Evolutionary conservation across 2,113 vertebrate genomes (phyloP).

Genomic region (Tragelaphus buxtoni): DNA sequence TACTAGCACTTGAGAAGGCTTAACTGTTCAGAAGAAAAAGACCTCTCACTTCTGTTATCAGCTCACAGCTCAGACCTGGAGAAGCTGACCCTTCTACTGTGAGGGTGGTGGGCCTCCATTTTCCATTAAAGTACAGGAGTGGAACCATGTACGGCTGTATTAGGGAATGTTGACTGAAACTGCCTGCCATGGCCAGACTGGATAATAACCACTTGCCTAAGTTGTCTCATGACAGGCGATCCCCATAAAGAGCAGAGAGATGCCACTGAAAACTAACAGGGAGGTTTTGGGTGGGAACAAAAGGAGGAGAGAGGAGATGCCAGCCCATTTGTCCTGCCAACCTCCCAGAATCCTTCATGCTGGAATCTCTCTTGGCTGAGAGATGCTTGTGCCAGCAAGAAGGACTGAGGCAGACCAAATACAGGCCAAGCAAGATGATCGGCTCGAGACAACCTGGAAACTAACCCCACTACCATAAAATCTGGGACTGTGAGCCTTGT

Average conservation of each 20-base stretch:
- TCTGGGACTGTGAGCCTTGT: neutral
- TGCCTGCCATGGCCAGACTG: neutral
- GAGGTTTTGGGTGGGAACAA: neutral
- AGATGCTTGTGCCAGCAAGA: neutral
- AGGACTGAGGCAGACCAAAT: neutral
- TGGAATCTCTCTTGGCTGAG: neutral
- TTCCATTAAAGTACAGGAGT: neutral
- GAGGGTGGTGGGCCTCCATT: neutral
- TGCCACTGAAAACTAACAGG: neutral
- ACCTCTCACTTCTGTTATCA: neutral
- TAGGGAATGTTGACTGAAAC: neutral
- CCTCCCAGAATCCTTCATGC: neutral
- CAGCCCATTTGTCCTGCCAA: neutral
- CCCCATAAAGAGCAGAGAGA: neutral
- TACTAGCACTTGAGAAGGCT: neutral
- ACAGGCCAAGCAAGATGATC: neutral
- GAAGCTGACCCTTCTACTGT: neutral
- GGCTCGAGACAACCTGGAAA: neutral
- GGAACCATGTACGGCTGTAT: fast-evolving
- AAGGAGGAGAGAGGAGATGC: neutral
- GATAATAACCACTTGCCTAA: neutral
- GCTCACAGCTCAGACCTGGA: too few relatives aligned
- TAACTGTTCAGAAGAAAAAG: neutral
- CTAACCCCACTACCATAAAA: neutral
- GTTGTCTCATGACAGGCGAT: neutral